Conservation (phyloP, 2,797 vertebrate species). For the Apogon talboti region DNA sequence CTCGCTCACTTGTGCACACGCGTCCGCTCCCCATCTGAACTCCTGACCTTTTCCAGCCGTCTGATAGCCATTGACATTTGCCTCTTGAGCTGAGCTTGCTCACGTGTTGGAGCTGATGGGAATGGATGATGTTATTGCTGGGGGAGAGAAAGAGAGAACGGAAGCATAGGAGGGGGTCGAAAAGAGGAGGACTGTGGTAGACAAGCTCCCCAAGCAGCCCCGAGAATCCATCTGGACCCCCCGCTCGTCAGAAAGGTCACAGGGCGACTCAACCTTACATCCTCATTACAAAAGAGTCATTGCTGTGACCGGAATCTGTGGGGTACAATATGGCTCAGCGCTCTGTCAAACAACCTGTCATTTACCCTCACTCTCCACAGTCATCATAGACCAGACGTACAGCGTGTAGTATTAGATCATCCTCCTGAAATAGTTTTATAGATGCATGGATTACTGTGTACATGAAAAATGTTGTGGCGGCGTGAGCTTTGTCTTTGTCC, state of each 20-base stretch:
- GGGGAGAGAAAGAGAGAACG: constrained; percentile 61
- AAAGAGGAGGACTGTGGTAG: constrained; percentile 46
- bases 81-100: constrained; percentile 78
- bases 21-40: constrained; percentile 78
- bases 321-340: constrained; percentile 60
- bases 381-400: constrained; percentile 40
- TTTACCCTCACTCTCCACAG: constrained; percentile 57
- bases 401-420: constrained; percentile 30
- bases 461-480: constrained; percentile 38
- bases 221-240: constrained; percentile 75
- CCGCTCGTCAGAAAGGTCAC: constrained; percentile 75
- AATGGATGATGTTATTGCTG: constrained; percentile 80
- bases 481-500: constrained; percentile 72
- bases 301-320: constrained; percentile 52
- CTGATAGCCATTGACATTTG: constrained; percentile 85
- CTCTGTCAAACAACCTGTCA: constrained; percentile 67
- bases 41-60: constrained; percentile 83
- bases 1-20: constrained; percentile 11
- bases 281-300: constrained; percentile 73
- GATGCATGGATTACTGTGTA: constrained; percentile 38
- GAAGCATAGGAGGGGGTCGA: constrained; percentile 33
- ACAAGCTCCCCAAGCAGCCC: constrained; percentile 54
- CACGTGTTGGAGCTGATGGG: constrained; percentile 79
- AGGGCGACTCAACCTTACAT: constrained; percentile 70
- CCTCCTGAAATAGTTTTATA: constrained; percentile 45